Conservation (phyloP, 2,797 vertebrate genomes). For the Distichodus sexfasciatus region DNA sequence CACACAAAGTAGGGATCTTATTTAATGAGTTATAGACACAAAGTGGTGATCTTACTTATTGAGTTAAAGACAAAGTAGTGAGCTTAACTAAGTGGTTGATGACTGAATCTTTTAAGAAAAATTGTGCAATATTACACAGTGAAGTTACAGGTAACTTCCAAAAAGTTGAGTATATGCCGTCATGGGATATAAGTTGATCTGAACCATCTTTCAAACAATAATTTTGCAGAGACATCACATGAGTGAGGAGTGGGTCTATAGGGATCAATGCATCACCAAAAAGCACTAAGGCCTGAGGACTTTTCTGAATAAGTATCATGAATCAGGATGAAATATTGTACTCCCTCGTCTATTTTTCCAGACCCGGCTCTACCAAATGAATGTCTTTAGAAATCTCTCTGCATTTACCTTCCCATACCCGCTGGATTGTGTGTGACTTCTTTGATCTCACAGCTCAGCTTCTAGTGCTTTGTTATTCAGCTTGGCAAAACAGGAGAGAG, state of each 20-base stretch:
- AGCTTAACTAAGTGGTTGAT: too few relatives aligned
- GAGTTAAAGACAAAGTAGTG: too few relatives aligned
- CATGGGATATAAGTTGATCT: too few relatives aligned
- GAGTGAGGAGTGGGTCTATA: not conserved
- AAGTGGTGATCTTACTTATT: too few relatives aligned
- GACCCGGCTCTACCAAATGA: not conserved
- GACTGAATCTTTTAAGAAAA: too few relatives aligned
- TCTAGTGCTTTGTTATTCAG: not conserved
- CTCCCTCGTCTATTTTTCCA: not conserved
- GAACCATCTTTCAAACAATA: too few relatives aligned
- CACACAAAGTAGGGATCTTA: too few relatives aligned
- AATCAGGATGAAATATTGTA: conserved; percentile 11
- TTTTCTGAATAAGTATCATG: not conserved
- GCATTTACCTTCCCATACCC: not conserved
- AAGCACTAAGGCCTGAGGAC: not conserved
- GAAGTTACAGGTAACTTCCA: too few relatives aligned
- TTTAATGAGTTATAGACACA: too few relatives aligned
- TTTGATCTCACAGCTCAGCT: not conserved
- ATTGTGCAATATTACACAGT: too few relatives aligned
- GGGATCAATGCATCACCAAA: not conserved
- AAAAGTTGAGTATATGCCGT: too few relatives aligned
- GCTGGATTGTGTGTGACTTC: not conserved
- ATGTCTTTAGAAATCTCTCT: not conserved
- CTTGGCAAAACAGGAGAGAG: not conserved
- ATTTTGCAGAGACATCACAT: too few relatives aligned